Base-by-base conservation (phyloP, 2,113 vertebrate species). In the Gyps fulvus region DNA sequence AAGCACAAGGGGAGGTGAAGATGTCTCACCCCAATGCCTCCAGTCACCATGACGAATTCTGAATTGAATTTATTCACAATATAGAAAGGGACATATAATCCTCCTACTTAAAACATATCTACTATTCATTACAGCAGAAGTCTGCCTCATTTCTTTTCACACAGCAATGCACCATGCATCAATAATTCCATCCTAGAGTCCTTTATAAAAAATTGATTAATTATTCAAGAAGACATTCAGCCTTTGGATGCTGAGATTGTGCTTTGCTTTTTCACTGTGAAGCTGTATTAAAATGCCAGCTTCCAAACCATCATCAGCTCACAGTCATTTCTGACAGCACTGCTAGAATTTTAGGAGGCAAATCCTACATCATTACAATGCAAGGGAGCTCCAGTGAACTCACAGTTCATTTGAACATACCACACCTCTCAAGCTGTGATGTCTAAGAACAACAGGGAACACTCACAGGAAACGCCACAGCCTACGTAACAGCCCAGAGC, bases 81-180 rank as follows among this genome's bases (percentile, higher is more conserved):
- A 96, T 16, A 92, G 65, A 94, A 81, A 78, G 31, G 29, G 23
- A 27, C 65, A 67, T 50, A 97, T 67, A 97, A 97, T 86, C 74
- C 82, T 83, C 58, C 58, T 92, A 93, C 47, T 96, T 95, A 94
- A 96, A 97, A 93, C n/a, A 40, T 69, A 96, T 76, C 83, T 94
- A 50, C 65, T 90, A 42, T 90, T 95, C 77, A 74, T 95, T 89
- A 97, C 6, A 92, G 87, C 84, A 98, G 49, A 96, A 91, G 72
- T 93, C 74, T 91, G 73, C 55, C 66, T 95, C 7, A 13, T 74
- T 95, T 93, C 54, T 90, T 96, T 94, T 96, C 89, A 88, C 40
- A 83, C 14, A 88, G 91, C 55, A 92, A 93, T 36, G 38, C 32
- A 71, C 4, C 29, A 93, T 10, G 32, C 57, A 82, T 89, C 66